Percentiles rank a stretch among this genome's conserved stretches.
These are phyloP conservation scores for Heliconius ethilla DNA, from an alignment of 2,888 invertebrate genomes.

Conservation along the genomic window DNA sequence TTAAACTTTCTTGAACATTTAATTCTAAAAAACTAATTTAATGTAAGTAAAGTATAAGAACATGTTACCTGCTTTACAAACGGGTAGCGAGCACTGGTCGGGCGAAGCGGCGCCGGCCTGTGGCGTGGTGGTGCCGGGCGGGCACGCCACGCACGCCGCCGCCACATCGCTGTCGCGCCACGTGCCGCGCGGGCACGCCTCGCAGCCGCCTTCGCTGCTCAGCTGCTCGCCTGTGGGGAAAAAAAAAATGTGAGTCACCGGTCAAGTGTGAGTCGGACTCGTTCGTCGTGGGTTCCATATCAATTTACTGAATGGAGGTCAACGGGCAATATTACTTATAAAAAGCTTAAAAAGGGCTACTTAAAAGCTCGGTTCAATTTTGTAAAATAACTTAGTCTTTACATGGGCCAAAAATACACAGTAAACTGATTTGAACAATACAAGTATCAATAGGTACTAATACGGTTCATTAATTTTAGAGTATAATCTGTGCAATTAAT, in stretches of 20 bases:
- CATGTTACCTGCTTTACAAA: conserved; percentile 86
- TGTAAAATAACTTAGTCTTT: not conserved
- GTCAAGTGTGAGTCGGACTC: not conserved
- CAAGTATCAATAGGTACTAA: too few relatives aligned
- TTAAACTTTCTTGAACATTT: too few relatives aligned
- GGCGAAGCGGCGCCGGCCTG: conserved; percentile 90
- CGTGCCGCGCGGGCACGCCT: conserved; percentile 94
- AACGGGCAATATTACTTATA: not conserved
- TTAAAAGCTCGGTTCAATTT: not conserved
- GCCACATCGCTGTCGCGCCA: conserved; percentile 93
- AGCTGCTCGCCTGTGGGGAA: conserved; percentile 86
- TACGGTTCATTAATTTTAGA: too few relatives aligned
- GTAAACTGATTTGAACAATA: not conserved
- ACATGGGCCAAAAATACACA: not conserved
- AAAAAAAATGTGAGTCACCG: not conserved
- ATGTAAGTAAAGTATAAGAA: too few relatives aligned
- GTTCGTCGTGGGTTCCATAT: not conserved
- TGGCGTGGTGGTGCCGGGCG: conserved; percentile 94
- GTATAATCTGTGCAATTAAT: too few relatives aligned
- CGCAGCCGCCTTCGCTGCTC: conserved; percentile 93
- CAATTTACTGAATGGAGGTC: not conserved
- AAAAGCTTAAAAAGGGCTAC: not conserved
- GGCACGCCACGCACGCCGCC: conserved; percentile 93
- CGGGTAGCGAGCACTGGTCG: conserved; percentile 96
- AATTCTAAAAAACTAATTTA: too few relatives aligned